Conservation (phyloP, 2,113 vertebrate genomes). For the Ptyas mucosa region DNA sequence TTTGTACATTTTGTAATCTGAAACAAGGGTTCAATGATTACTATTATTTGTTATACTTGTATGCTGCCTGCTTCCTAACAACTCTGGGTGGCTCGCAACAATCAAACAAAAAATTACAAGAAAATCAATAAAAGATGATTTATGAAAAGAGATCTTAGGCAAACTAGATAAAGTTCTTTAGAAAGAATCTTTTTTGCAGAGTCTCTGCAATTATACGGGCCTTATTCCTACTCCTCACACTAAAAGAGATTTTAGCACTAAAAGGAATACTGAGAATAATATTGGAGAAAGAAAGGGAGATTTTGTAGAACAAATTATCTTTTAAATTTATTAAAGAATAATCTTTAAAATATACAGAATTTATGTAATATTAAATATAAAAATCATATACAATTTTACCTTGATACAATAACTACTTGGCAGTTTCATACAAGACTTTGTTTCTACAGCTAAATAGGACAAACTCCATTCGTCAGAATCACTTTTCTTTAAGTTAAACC, state of each 20-base stretch:
- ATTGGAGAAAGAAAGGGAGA: background rate
- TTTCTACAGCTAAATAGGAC: slow-evolving; percentile 54
- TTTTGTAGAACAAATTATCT: background rate
- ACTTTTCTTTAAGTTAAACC: slow-evolving; percentile 51
- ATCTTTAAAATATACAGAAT: background rate
- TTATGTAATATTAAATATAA: background rate
- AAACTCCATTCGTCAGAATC: slow-evolving; percentile 43
- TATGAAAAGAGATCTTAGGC: slow-evolving; percentile 41
- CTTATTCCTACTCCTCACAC: background rate
- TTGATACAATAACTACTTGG: background rate
- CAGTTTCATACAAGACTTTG: background rate
- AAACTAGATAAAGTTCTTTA: slow-evolving; percentile 3
- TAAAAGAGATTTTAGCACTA: background rate
- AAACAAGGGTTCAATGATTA: slow-evolving; percentile 41
- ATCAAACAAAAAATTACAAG: background rate
- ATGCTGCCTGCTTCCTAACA: background rate
- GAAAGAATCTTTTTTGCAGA: slow-evolving; percentile 42
- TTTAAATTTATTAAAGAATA: background rate
- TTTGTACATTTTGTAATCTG: slow-evolving; percentile 35
- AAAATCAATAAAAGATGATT: background rate
- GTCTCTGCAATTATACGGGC: background rate
- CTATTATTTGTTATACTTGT: background rate
- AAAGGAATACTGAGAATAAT: background rate
- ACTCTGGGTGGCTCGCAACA: background rate
- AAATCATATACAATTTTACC: background rate